Evolutionary conservation across 2,113 vertebrate species (phyloP), one percentile per base, ranked within the genome.

Genomic region (Suricata suricatta): DNA sequence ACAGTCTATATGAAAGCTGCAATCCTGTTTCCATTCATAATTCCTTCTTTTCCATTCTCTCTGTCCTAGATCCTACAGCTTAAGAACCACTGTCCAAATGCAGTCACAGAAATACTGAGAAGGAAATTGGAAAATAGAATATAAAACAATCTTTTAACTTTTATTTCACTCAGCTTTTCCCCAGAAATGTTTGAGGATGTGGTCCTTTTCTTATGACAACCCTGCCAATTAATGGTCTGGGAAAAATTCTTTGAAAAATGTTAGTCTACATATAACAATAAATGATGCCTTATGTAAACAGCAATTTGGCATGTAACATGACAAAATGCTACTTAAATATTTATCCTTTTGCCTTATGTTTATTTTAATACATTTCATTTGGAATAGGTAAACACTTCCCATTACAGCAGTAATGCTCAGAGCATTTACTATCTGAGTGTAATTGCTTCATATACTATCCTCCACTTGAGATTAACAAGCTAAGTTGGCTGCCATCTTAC

Each of bases 221-320:
- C 2, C 2, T 80, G 12, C 38, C 52, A 41, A 50, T 23, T 50
- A 71, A 84, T 35, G 52, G 15, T 71, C 66, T 89, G 33, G 17
- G 33, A 71, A 92, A 69, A 29, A 38, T 77, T 69, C 19, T 88
- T 82, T 54, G 52, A 50, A 91, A 94, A 94, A 95, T 33, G 3
- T 87, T 52, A 44, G n/a, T 38, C 35, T 90, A 14, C 25, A 27
- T 71, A 35, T 38, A 90, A n/a, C 54, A 72, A 77, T 71, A 64
- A 93, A 50, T 88, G 31, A 50, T 54, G 91, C 13, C 35, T 66
- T 47, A 35, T 9, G 10, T 71, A 88, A 93, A 93, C 11, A 88
- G 33, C 5, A 72, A 90, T 93, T 68, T 97, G 92, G 25, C 54
- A 82, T 82, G 38, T 47, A 69, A 92, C 72, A 92, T 57, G 38